Evolutionary conservation across 2,888 invertebrate genomes (phyloP), one percentile per base, ranked within the genome.

Genomic region (Ligdia adustata): DNA sequence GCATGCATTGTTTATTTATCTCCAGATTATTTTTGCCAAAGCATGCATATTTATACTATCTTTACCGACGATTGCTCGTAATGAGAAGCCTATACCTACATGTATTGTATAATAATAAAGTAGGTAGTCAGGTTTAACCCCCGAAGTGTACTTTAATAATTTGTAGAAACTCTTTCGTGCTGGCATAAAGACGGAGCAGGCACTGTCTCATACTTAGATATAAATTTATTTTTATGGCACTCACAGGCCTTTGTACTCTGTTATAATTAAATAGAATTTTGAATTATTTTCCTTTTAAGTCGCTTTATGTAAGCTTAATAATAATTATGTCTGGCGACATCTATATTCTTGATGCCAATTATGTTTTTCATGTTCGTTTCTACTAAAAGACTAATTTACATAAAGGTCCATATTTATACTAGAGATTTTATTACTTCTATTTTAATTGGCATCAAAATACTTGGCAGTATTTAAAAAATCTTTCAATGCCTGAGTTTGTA

Each of bases 261-360:
- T 45, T 34, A 15, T 12, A 45, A 24, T 42, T 37, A 12, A 27
- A 13, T 37, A 27, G 37, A 16, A 11, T 27, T 18, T 7, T 28
- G 13, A 24, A 14, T 40, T 37, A 45, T 40, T 34, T 27, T 44
- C 46, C 37, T 12, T 49, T 50, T 60, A 53, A 37, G 63, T 62
- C 60, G 66, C 72, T 71, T 75, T 48, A 65, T 69, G 64, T 63
- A 56, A 57, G 73, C 73, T 75, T 76, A 13, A 47, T 62, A 9
- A 37, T n/a, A n/a, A 37, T 18, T 48, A 59, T 59, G 57, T 56
- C 75, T 77, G 75, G 76, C 73, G 75, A 74, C 70, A 75, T 72
- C 53, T 60, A 12, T 52, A 49, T 52, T 53, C 40, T 58, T 66
- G 64, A 60, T 65, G 66, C 62, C 53, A 58, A 58, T 45, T 45